Evolutionary conservation across 1,140 invertebrate genomes (phyloP), one percentile per base, ranked within the genome.

Genomic region (Tetragonula clypearis): DNA sequence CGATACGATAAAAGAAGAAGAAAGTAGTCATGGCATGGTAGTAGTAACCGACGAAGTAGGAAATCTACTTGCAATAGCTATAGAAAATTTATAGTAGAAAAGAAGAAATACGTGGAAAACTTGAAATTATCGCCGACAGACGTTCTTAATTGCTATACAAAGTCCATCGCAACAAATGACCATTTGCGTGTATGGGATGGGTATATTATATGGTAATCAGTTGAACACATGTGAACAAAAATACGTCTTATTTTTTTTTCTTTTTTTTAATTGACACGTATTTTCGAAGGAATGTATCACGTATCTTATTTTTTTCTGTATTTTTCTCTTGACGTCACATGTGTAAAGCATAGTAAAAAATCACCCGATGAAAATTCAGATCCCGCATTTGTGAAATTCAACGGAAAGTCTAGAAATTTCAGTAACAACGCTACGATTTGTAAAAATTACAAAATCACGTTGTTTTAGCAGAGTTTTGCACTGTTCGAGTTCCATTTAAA

Each of bases 101-200:
- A 86, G 79, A 58, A 84, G 86, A 78, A 35, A 23, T 75, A 81
- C 62, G 84, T 69, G 78, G 73, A 88, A 88, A 91, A 91, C 15
- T 87, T 66, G 84, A 82, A 89, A 81, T 90, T 92, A 92, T 92
- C 91, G 68, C 69, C 23, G 3, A 68, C 87, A 90, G 91, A 92
- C 90, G 79, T 23, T 84, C 75, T 91, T 91, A 91, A 91, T 92
- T 82, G 68, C 87, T 60, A 85, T 87, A 49, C 89, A 91, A 92
- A 92, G 91, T 92, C 74, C 91, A 87, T 8, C n/a, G 30, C 26
- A 58, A 62, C 23, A 41, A 77, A 41, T n/a, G 49, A 30, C 17
- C 26, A 73, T 65, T 41, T 15, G n/a, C 5, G 8, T 77, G 15
- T 55, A 55, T 30, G 76, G 26, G 17, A 30, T 26, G 19, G n/a